A percentile compares a stretch with the other conserved stretches of the same genome.
These are phyloP conservation scores for Oreotragus oreotragus DNA, from an alignment of 2,113 vertebrate species.

Conservation along the genomic window DNA sequence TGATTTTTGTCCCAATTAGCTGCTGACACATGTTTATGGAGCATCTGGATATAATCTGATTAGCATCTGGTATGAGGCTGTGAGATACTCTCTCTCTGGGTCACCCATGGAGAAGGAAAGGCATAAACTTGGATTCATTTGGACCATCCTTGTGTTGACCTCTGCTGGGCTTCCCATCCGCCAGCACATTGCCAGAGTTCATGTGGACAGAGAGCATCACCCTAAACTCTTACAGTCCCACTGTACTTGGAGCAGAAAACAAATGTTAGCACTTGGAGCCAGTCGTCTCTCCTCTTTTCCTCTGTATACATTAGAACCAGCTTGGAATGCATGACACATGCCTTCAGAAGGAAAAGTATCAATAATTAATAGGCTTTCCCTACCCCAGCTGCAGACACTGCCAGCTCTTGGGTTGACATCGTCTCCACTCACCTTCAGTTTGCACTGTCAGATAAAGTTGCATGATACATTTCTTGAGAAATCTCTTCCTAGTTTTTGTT, in stretches of 20 bases:
- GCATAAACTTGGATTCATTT: background rate
- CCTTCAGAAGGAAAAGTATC: background rate
- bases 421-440: background rate
- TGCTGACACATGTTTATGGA: conserved; percentile 24
- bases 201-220: background rate
- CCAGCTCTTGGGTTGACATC: background rate
- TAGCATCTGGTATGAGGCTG: background rate
- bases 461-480: background rate
- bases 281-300: background rate
- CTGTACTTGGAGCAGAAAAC: background rate
- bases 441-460: background rate
- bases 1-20: conserved; percentile 5
- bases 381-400: too few species aligned
- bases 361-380: background rate
- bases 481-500: background rate
- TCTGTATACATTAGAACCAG: background rate
- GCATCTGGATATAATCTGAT: conserved; percentile 49
- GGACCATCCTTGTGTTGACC: background rate
- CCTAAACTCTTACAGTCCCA: background rate
- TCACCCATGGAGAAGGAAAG: conserved; percentile 1
- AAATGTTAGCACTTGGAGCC: background rate
- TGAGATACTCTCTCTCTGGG: background rate
- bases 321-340: background rate
- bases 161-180: background rate
- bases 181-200: background rate